Percentiles rank a stretch among this genome's conserved stretches.
These are phyloP conservation scores for Phrynocephalus forsythii DNA, from an alignment of 2,797 vertebrate species.

Conservation along the genomic window DNA sequence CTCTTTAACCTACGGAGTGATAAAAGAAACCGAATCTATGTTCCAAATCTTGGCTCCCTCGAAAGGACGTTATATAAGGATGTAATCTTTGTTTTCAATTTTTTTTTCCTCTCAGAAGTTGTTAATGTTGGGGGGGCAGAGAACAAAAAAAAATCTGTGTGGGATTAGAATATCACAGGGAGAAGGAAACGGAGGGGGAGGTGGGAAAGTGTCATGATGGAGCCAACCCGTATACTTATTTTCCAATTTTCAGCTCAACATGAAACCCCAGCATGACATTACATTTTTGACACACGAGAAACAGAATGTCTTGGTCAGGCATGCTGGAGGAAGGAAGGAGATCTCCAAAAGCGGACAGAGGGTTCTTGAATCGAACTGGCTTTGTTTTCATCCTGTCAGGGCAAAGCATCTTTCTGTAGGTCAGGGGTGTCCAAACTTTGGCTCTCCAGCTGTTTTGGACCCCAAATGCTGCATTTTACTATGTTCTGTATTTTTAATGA, in stretches of 20 bases:
- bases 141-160: slow-evolving; percentile 43
- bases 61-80: slow-evolving; percentile 65
- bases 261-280: slow-evolving; percentile 66
- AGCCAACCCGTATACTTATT: slow-evolving; percentile 72
- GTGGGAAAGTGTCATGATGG: slow-evolving; percentile 62
- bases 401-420: not conserved
- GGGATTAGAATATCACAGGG: slow-evolving; percentile 71
- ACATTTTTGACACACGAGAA: slow-evolving; percentile 57
- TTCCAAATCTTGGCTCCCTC: slow-evolving; percentile 63
- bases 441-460: too few relatives aligned
- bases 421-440: too few relatives aligned
- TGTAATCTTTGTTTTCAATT: slow-evolving; percentile 68
- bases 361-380: slow-evolving; percentile 36
- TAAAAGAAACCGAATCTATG: slow-evolving; percentile 77
- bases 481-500: too few relatives aligned
- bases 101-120: slow-evolving; percentile 70
- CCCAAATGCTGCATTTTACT: too few relatives aligned
- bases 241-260: slow-evolving; percentile 78
- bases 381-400: too few relatives aligned
- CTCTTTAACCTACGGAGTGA: slow-evolving; percentile 66
- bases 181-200: slow-evolving; percentile 19
- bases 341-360: slow-evolving; percentile 42
- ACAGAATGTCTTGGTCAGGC: slow-evolving; percentile 42
- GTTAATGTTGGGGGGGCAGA: slow-evolving; percentile 37
- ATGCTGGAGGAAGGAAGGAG: slow-evolving; percentile 43